phyloP scores from a whole-genome alignment of 1,140 invertebrate genomes.

The Tetramorium alpestre region DNA sequence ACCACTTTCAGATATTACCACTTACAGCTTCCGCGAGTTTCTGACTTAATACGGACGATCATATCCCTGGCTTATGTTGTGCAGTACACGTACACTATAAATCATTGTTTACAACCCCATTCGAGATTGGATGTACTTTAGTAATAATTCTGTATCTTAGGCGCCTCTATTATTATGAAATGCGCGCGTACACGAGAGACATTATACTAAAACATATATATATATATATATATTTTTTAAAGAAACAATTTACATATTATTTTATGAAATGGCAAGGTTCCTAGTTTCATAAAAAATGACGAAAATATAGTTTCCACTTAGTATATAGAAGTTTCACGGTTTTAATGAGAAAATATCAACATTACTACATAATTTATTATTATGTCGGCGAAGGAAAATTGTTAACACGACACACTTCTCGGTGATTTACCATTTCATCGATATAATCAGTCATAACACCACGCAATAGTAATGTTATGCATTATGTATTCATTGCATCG shows the following conservation, averaged over 20 bases:
- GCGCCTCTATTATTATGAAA: not conserved
- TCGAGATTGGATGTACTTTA: slow-evolving; percentile 45
- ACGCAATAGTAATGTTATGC: slow-evolving; percentile 35
- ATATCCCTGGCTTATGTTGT: slow-evolving; percentile 36
- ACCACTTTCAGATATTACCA: slow-evolving; percentile 68
- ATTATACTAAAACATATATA: not conserved
- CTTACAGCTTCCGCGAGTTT: slow-evolving; percentile 44
- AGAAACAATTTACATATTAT: not conserved
- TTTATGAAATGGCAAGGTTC: not conserved
- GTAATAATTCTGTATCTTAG: not conserved
- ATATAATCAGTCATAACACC: slow-evolving; percentile 21
- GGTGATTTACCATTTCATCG: slow-evolving; percentile 47
- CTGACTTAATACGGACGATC: slow-evolving; percentile 39
- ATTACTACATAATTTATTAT: slow-evolving; percentile 22
- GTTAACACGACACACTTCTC: not conserved
- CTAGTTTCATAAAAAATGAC: not conserved
- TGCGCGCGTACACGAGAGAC: not conserved
- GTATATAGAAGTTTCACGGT: not conserved
- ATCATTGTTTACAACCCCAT: slow-evolving; percentile 47
- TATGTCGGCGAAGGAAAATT: not conserved
- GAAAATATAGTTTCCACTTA: not conserved
- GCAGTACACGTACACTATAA: slow-evolving; percentile 22
- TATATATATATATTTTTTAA: not conserved
- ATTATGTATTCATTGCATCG: slow-evolving; percentile 9
- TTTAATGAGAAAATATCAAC: not conserved